Percentiles rank a stretch among this genome's conserved stretches.
These are phyloP conservation scores for Conistra vaccinii DNA, from an alignment of 2,888 invertebrate genomes.

Conservation along the genomic window DNA sequence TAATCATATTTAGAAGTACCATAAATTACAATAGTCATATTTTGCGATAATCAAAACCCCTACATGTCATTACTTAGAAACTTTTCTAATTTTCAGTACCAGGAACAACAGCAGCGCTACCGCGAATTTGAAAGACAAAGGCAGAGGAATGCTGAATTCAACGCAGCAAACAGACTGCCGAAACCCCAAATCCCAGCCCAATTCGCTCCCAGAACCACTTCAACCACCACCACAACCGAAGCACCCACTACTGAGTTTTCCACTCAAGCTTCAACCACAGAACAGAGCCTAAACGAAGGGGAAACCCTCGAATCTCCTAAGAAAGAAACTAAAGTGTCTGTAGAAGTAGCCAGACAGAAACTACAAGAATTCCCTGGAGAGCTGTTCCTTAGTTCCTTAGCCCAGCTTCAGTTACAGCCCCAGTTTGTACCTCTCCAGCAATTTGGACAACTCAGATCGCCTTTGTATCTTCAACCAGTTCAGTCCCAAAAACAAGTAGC, in stretches of 20 bases:
- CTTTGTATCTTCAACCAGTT: constrained; percentile 74
- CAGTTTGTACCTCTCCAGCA: constrained; percentile 79
- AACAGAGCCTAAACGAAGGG: constrained; percentile 78
- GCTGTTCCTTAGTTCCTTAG: constrained; percentile 81
- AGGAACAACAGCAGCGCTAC: constrained; percentile 82
- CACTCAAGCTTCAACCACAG: constrained; percentile 77
- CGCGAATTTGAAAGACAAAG: constrained; percentile 82
- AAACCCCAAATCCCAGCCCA: constrained; percentile 78
- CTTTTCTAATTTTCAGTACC: constrained; percentile 73
- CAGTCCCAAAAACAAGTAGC: constrained; percentile 76
- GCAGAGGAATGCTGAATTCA: constrained; percentile 75
- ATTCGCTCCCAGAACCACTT: constrained; percentile 76
- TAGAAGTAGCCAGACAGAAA: constrained; percentile 85
- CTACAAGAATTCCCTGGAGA: constrained; percentile 86
- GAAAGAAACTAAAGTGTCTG: constrained; percentile 76
- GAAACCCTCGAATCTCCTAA: constrained; percentile 76
- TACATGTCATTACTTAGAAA: too few relatives aligned
- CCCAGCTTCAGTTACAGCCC: constrained; percentile 82
- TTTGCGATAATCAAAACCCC: neutral
- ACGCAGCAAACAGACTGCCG: constrained; percentile 71
- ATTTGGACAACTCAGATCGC: constrained; percentile 74
- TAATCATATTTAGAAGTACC: neutral
- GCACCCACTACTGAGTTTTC: constrained; percentile 72
- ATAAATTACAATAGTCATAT: neutral
- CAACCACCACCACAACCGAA: constrained; percentile 68